These are phyloP conservation scores for Mohoua ochrocephala DNA, from an alignment of 2,113 vertebrate species.

Conservation along the genomic window DNA sequence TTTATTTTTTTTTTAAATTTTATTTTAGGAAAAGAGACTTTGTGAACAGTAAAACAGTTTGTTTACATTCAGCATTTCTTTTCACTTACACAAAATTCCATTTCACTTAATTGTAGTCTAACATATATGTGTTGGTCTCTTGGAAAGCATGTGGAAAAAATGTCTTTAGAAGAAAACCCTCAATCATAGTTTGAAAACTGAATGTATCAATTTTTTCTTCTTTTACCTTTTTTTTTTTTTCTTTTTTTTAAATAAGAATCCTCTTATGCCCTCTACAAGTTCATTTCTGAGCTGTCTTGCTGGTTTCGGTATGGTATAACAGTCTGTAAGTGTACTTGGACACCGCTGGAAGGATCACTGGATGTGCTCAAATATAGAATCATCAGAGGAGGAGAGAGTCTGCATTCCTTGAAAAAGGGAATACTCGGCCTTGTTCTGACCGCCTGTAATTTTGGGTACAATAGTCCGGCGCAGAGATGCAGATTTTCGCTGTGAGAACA, in stretches of 20 bases:
- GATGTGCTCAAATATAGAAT: slow-evolving; percentile 87
- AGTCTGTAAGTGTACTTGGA: slow-evolving; percentile 75
- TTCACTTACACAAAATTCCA: slow-evolving; percentile 70
- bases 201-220: slow-evolving; percentile 64
- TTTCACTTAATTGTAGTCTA: slow-evolving; percentile 62
- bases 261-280: slow-evolving; percentile 67
- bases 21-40: slow-evolving; percentile 83
- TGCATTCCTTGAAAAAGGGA: slow-evolving; percentile 68
- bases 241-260: slow-evolving; percentile 56
- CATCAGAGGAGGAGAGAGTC: slow-evolving; percentile 67
- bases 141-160: slow-evolving; percentile 68
- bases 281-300: slow-evolving; percentile 84
- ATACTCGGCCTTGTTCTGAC: slow-evolving; percentile 63
- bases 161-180: slow-evolving; percentile 71
- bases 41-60: slow-evolving; percentile 83
- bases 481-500: slow-evolving; percentile 69
- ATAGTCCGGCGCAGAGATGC: slow-evolving; percentile 69
- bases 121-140: slow-evolving; percentile 69
- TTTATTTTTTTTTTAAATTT: slow-evolving; percentile 16
- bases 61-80: slow-evolving; percentile 82
- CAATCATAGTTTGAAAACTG: slow-evolving; percentile 58
- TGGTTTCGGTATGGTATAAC: slow-evolving; percentile 91
- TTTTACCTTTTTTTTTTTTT: neutral
- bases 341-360: slow-evolving; percentile 75
- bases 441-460: slow-evolving; percentile 56